Base-by-base conservation (phyloP, 2,888 invertebrate species). In the Hirtodrosophila cameraria region DNA sequence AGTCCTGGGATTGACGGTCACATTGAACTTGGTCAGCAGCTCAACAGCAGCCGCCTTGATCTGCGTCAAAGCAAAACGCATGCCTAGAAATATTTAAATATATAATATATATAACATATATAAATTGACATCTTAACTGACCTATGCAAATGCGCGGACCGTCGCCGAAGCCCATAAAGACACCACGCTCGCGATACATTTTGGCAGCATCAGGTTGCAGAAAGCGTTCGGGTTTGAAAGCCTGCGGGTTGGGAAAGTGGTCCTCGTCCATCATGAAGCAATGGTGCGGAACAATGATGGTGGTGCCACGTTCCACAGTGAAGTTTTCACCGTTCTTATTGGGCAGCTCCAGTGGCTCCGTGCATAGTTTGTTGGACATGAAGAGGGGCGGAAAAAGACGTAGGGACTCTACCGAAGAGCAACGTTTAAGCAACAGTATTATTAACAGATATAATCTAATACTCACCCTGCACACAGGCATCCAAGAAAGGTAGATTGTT, bases 91-190 rank as follows among this genome's bases (percentile, higher is more conserved):
- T n/a, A n/a, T n/a, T n/a, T 5, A 1, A 2, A 0, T 2, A 5
- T 4, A 18, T n/a, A 5, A n/a, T n/a, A n/a, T n/a, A 4, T 15
- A 23, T 0, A 15, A n/a, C n/a, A n/a, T n/a, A 15, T 12, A 11
- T 2, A 20, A 13, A 2, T 5, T 28, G 2, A 0, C n/a, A 5
- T 2, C 8, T 23, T 0, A 1, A 28, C 60, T 36, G 9, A 89
- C 89, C 90, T 42, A 90, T 69, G 55, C 90, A 91, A 5, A 84
- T 52, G 43, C 90, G 81, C 0, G 90, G 91, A 2, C 90, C 91
- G 68, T 90, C 89, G 0, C 90, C 88, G 36, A 90, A 90, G 1
- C 80, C 85, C 39, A 86, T 74, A 30, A 73, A 90, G 0, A 79
- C 73, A 3, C 90, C 90, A 11, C 70, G 69, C 2, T 90, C 90